These are phyloP conservation scores for Dicaeum eximium DNA, from an alignment of 2,113 vertebrate species.

Conservation along the genomic window DNA sequence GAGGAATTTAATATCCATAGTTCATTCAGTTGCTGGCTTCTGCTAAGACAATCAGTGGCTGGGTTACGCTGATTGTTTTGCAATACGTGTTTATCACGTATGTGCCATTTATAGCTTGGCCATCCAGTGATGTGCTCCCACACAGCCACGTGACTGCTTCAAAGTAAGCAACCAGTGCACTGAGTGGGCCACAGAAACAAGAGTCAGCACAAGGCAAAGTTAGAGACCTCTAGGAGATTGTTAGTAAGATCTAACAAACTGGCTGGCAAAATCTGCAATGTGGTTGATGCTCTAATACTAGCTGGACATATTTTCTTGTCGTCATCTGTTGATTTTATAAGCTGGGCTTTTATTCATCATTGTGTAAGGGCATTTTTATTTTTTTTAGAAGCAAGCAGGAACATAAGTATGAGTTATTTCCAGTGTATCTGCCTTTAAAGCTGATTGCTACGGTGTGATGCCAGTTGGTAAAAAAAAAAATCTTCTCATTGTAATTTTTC, in stretches of 20 bases:
- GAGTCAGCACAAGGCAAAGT: background rate
- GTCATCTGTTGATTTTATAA: background rate
- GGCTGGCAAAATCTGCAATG: background rate
- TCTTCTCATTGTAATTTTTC: background rate
- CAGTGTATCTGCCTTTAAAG: background rate
- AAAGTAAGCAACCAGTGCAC: background rate
- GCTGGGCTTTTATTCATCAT: background rate
- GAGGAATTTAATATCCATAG: background rate
- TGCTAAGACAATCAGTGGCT: background rate
- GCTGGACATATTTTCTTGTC: background rate
- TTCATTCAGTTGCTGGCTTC: background rate
- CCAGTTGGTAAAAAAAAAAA: background rate
- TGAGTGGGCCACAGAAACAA: background rate
- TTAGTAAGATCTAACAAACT: background rate
- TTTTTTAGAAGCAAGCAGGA: background rate
- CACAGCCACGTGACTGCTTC: background rate
- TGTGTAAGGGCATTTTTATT: background rate
- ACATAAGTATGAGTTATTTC: background rate
- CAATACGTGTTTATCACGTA: fast-evolving
- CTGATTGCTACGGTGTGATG: background rate
- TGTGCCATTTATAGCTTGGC: background rate
- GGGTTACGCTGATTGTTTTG: background rate
- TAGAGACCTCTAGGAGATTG: background rate
- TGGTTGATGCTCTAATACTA: background rate
- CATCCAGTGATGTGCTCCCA: background rate